Conservation (phyloP, 2,888 invertebrate species). For the Drosophila algonquin region DNA sequence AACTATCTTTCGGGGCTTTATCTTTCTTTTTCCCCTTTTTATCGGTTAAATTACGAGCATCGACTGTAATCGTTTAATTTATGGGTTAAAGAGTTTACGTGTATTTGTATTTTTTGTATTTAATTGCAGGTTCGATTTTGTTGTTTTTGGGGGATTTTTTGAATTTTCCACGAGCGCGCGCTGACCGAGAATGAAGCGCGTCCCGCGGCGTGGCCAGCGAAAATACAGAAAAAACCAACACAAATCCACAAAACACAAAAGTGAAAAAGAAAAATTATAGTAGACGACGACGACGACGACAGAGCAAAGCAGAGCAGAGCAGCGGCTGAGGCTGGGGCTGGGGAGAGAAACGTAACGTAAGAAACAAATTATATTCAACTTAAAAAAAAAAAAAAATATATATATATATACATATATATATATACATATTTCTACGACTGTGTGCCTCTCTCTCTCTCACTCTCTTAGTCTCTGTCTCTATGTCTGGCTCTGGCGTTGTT, state of each 20-base stretch:
- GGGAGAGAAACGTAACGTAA: constrained; percentile 64
- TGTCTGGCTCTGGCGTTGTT: too few relatives aligned
- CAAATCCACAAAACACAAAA: constrained; percentile 17
- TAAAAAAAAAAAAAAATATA: constrained; percentile 36
- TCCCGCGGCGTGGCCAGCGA: constrained; percentile 72
- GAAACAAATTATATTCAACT: constrained; percentile 75
- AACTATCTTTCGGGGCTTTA: not conserved
- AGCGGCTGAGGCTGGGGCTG: constrained; percentile 35
- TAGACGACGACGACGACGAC: constrained; percentile 40
- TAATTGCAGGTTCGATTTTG: not conserved
- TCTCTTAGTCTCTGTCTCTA: not conserved
- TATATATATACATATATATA: not conserved
- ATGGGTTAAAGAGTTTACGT: not conserved
- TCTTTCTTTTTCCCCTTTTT: not conserved
- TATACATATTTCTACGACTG: constrained; percentile 12
- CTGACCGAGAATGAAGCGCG: constrained; percentile 71
- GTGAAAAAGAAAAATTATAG: constrained; percentile 46
- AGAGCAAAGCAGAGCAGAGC: constrained; percentile 12
- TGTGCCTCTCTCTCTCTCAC: not conserved
- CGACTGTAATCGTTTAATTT: not conserved
- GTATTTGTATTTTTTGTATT: not conserved
- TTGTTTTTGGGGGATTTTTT: constrained; percentile 27
- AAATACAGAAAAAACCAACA: constrained; percentile 51
- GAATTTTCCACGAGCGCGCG: constrained; percentile 73
- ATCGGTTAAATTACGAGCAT: not conserved